phyloP scores from a whole-genome alignment of 2,888 invertebrate species.

The Stenodera caucasica region DNA sequence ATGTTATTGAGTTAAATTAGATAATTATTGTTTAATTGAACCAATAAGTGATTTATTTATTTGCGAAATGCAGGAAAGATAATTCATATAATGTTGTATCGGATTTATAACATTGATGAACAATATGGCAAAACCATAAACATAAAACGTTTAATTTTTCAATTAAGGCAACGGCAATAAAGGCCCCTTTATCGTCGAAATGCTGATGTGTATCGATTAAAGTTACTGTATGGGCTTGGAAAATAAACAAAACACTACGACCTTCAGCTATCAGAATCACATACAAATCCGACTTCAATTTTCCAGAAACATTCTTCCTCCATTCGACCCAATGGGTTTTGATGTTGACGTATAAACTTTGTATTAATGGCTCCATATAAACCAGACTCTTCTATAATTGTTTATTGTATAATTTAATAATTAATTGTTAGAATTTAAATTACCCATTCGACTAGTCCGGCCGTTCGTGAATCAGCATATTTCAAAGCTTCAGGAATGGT shows the following conservation, averaged over 20 bases:
- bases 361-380: constrained; percentile 54
- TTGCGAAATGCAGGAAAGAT: constrained; percentile 56
- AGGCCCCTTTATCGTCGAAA: constrained; percentile 54
- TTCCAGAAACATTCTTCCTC: constrained; percentile 48
- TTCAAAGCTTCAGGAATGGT: constrained; percentile 60
- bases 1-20: constrained; percentile 12
- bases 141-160: constrained; percentile 54
- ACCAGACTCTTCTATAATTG: constrained; percentile 56
- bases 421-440: constrained; percentile 13
- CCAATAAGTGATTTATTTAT: too few relatives aligned
- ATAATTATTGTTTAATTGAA: too few relatives aligned
- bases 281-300: constrained; percentile 51
- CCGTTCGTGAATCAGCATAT: constrained; percentile 50
- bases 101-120: constrained; percentile 52
- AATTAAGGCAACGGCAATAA: constrained; percentile 55
- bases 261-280: constrained; percentile 59
- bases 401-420: constrained; percentile 4
- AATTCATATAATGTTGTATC: constrained; percentile 57
- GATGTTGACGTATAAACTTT: constrained; percentile 54
- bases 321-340: constrained; percentile 54
- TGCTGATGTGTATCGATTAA: constrained; percentile 60
- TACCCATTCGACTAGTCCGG: constrained; percentile 54
- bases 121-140: constrained; percentile 55
- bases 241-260: constrained; percentile 58
- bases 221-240: constrained; percentile 55